Evolutionary conservation across 2,888 invertebrate genomes (phyloP).

Genomic region (Monopis laevigella): DNA sequence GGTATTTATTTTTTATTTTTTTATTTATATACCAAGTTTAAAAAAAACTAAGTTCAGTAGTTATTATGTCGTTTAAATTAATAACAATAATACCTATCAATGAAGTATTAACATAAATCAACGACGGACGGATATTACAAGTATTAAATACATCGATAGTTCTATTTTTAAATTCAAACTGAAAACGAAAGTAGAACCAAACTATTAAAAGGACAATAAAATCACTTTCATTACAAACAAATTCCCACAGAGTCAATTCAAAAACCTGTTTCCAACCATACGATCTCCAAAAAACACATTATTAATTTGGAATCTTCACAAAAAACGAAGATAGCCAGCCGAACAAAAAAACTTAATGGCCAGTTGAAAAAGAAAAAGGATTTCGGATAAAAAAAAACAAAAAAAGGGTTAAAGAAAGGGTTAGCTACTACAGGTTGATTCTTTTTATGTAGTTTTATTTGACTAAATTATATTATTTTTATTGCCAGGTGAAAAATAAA

Average conservation of each 20-base stretch:
- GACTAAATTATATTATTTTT: too few relatives aligned
- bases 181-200: constrained; percentile 24
- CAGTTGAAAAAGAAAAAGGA: constrained; percentile 44
- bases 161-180: too few relatives aligned
- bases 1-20: too few relatives aligned
- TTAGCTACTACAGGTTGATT: constrained; percentile 46
- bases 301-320: constrained; percentile 65
- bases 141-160: too few relatives aligned
- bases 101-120: too few relatives aligned
- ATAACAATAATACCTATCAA: too few relatives aligned
- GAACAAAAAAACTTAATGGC: constrained; percentile 65
- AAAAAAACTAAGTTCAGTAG: too few relatives aligned
- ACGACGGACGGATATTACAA: too few relatives aligned
- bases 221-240: constrained; percentile 61
- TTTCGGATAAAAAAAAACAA: constrained; percentile 35
- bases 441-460: too few relatives aligned
- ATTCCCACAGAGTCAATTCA: constrained; percentile 41
- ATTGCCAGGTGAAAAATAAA: too few relatives aligned
- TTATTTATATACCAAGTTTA: too few relatives aligned
- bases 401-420: constrained; percentile 46
- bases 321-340: constrained; percentile 55
- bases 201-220: constrained; percentile 27
- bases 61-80: too few relatives aligned
- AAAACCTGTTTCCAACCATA: constrained; percentile 52
- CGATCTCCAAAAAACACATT: constrained; percentile 52